A percentile compares a stretch with the other conserved stretches of the same genome.
Conservation (phyloP, 2,113 vertebrate species). For the Albula glossodonta region DNA sequence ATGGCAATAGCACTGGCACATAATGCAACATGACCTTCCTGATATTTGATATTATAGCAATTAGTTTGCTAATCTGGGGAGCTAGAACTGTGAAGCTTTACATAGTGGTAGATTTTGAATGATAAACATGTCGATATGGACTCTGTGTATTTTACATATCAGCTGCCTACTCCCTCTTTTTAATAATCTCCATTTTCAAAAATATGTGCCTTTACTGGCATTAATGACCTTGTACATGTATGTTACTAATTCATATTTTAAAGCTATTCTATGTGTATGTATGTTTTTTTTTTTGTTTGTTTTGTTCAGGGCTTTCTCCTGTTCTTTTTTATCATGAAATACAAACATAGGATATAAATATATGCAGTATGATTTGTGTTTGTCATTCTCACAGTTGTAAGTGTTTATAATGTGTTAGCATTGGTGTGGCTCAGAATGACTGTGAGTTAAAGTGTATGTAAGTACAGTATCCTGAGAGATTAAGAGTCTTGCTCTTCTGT, state of each 20-base stretch:
- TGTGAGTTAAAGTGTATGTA: neutral
- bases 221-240: neutral
- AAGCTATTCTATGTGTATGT: neutral
- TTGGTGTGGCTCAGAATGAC: neutral
- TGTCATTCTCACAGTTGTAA: slow-evolving; percentile 3
- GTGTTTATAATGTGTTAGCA: neutral
- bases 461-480: neutral
- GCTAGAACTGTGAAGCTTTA: slow-evolving; percentile 4
- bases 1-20: neutral
- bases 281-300: neutral
- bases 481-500: neutral
- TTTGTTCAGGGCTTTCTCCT: neutral
- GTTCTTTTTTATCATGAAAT: neutral
- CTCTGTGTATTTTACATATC: neutral
- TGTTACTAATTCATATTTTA: slow-evolving; percentile 1
- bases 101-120: neutral
- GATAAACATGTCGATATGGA: neutral
- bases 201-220: neutral
- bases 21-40: neutral
- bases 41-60: neutral
- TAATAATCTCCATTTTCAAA: neutral
- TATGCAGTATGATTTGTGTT: neutral
- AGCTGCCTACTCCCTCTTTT: neutral
- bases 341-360: neutral
- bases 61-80: neutral